Conservation (phyloP, 2,888 invertebrate species). For the Lamellibrachia satsuma region DNA sequence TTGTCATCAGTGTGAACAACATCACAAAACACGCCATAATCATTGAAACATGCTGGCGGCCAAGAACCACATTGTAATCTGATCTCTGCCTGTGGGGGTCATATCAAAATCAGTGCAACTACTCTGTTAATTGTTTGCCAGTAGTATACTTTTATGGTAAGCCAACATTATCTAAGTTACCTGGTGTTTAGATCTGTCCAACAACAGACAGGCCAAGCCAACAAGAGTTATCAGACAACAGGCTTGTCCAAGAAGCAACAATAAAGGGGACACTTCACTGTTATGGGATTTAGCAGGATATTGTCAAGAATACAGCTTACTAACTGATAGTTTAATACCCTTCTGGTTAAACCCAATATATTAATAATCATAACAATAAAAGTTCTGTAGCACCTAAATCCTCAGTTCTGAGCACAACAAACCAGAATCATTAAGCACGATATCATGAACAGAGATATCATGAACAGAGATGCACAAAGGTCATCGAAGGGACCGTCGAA, state of each 20-base stretch:
- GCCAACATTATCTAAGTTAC: background rate
- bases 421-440: background rate
- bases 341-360: background rate
- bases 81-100: background rate
- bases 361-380: background rate
- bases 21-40: constrained; percentile 10
- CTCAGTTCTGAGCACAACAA: background rate
- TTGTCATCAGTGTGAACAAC: background rate
- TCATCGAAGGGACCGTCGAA: too few species aligned
- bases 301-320: background rate
- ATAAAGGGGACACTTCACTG: background rate
- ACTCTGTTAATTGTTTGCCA: background rate
- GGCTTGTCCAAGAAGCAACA: background rate
- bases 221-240: background rate
- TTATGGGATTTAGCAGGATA: background rate
- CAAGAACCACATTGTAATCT: constrained; percentile 10
- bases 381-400: background rate
- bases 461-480: too few species aligned
- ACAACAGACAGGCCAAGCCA: background rate
- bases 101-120: background rate
- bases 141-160: background rate
- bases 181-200: background rate
- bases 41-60: background rate
- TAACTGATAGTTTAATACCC: background rate
- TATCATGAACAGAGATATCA: background rate